These are phyloP conservation scores for Neoitamus cyanurus DNA, from an alignment of 2,888 invertebrate species.

Conservation along the genomic window DNA sequence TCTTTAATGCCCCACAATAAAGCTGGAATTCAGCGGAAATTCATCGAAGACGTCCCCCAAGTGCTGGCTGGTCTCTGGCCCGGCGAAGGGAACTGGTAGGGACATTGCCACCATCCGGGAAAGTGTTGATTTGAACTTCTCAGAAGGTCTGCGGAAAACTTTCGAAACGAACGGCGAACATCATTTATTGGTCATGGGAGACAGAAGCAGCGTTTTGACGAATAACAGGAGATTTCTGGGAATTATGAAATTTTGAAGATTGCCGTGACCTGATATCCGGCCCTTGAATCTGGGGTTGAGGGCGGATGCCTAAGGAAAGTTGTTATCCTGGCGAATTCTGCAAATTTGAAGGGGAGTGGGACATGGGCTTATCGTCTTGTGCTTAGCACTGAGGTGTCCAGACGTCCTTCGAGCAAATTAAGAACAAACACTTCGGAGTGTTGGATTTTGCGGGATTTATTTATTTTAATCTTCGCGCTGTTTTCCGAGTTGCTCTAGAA, in stretches of 20 bases:
- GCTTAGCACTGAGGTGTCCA: neutral
- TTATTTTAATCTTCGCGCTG: neutral
- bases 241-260: conserved; percentile 11
- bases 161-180: neutral
- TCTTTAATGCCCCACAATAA: conserved; percentile 6
- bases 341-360: neutral
- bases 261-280: neutral
- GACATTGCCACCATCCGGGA: neutral
- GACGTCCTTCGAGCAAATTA: neutral
- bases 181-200: neutral
- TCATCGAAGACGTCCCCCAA: neutral
- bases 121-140: conserved; percentile 1
- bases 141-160: neutral
- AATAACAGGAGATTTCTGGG: neutral
- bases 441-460: neutral
- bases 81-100: neutral
- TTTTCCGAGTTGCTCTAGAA: neutral
- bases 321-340: neutral
- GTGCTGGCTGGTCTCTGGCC: neutral
- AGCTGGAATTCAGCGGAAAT: neutral
- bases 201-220: neutral
- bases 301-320: neutral
- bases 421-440: neutral
- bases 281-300: neutral
- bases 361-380: neutral